These are phyloP conservation scores for Drosophila falleni DNA, from an alignment of 2,888 invertebrate genomes.

Conservation along the genomic window DNA sequence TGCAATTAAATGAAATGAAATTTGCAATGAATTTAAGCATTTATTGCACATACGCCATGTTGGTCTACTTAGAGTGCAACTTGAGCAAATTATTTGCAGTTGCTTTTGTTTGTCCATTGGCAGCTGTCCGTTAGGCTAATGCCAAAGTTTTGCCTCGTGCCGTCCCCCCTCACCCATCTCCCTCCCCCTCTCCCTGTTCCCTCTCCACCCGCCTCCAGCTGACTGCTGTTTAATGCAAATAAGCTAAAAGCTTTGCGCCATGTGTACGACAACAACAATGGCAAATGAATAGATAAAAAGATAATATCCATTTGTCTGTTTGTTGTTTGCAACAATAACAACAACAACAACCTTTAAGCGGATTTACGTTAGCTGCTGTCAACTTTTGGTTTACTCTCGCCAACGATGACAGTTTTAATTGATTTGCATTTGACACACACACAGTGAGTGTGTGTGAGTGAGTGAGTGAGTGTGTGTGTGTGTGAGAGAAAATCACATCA, in stretches of 20 bases:
- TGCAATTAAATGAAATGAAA: conserved; percentile 62
- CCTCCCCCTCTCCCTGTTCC: not conserved
- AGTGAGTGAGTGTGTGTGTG: not conserved
- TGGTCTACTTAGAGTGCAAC: conserved; percentile 32
- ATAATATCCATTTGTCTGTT: conserved; percentile 78
- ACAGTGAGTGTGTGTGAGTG: not conserved
- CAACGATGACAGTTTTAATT: conserved; percentile 68
- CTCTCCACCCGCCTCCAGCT: no score
- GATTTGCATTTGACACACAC: conserved; percentile 69
- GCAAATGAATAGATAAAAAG: conserved; percentile 71
- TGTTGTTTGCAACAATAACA: conserved; percentile 42
- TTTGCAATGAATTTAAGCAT: conserved; percentile 51
- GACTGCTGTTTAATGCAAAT: conserved; percentile 53
- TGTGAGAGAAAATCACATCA: conserved; percentile 27
- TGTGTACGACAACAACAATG: conserved; percentile 59
- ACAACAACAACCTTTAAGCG: conserved; percentile 61
- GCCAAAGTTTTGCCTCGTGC: not conserved
- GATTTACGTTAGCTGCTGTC: conserved; percentile 68
- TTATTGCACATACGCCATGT: conserved; percentile 63
- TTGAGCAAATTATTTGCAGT: conserved; percentile 52
- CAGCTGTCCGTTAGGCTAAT: conserved; percentile 35
- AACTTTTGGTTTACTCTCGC: conserved; percentile 69
- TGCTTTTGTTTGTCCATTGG: conserved; percentile 40
- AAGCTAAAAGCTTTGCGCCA: conserved; percentile 69
- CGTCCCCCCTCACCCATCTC: not conserved